These are phyloP conservation scores for Drosophila kanapiae DNA, from an alignment of 1,140 invertebrate genomes.

Conservation along the genomic window DNA sequence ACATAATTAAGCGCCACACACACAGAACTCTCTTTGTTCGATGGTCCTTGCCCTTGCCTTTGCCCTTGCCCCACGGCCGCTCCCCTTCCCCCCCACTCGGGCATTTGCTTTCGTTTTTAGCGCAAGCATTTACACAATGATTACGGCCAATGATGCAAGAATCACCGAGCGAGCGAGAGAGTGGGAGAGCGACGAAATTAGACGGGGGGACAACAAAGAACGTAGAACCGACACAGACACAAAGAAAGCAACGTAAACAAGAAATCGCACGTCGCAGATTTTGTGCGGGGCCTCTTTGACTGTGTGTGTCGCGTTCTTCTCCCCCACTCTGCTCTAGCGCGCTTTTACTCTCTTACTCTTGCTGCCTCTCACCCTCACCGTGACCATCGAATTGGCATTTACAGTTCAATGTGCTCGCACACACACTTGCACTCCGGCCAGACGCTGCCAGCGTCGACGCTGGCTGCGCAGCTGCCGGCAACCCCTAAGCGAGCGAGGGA, in stretches of 20 bases:
- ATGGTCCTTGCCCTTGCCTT: slow-evolving; percentile 73
- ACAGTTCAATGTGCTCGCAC: slow-evolving; percentile 79
- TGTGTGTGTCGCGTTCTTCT: slow-evolving; percentile 13
- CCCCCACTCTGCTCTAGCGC: slow-evolving; percentile 16
- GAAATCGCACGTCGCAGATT: slow-evolving; percentile 64
- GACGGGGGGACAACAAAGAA: slow-evolving; percentile 41
- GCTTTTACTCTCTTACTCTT: slow-evolving; percentile 10
- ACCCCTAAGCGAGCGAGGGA: slow-evolving; percentile 67
- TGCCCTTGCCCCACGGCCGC: slow-evolving; percentile 41
- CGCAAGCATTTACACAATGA: slow-evolving; percentile 72
- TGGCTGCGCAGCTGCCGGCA: slow-evolving; percentile 73
- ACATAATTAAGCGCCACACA: slow-evolving; percentile 4
- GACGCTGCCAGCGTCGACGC: slow-evolving; percentile 55
- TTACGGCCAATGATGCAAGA: slow-evolving; percentile 80
- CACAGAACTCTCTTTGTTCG: slow-evolving; percentile 64
- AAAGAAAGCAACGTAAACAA: slow-evolving; percentile 67
- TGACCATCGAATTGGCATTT: slow-evolving; percentile 83
- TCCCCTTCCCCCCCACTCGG: slow-evolving; percentile 10
- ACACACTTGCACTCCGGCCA: slow-evolving; percentile 45
- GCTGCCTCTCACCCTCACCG: slow-evolving; percentile 58
- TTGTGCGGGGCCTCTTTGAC: slow-evolving; percentile 14
- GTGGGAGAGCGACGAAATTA: slow-evolving; percentile 44
- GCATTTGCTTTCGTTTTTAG: slow-evolving; percentile 75
- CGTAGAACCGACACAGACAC: slow-evolving; percentile 32
- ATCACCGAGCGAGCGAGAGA: slow-evolving; percentile 43